phyloP scores from a whole-genome alignment of 1,140 invertebrate genomes.

The Lepidurus arcticus region DNA sequence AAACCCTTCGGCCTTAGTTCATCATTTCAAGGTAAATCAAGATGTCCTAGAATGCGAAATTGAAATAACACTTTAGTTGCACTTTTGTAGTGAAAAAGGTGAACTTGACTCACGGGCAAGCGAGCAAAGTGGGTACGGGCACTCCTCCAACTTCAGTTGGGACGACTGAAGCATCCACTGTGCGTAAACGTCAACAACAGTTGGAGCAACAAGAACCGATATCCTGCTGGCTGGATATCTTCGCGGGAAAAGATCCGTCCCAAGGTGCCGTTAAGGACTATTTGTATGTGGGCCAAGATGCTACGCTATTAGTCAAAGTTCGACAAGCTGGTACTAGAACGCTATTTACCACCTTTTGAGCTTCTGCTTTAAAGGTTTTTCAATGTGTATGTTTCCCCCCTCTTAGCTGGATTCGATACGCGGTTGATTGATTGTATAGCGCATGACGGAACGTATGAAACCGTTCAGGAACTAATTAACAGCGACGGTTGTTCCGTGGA shows the following conservation, averaged over 20 bases:
- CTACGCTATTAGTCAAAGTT: constrained; percentile 59
- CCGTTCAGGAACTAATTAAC: constrained; percentile 61
- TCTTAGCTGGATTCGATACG: constrained; percentile 58
- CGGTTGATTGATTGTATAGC: constrained; percentile 65
- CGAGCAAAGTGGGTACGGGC: constrained; percentile 12
- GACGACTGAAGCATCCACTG: background rate
- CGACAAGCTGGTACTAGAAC: constrained; percentile 45
- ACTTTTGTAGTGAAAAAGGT: constrained; percentile 16
- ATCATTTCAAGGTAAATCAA: constrained; percentile 4
- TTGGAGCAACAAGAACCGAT: constrained; percentile 47
- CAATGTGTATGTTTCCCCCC: too few species aligned
- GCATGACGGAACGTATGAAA: constrained; percentile 63
- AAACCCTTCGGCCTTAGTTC: background rate
- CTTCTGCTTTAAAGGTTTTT: background rate
- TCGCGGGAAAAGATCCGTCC: constrained; percentile 43
- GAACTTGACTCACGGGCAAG: background rate
- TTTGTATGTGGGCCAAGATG: constrained; percentile 55
- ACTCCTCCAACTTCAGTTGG: background rate
- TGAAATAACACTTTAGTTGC: too few species aligned
- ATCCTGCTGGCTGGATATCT: constrained; percentile 65
- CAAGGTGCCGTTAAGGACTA: constrained; percentile 37
- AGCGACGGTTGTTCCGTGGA: constrained; percentile 64
- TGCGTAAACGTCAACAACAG: constrained; percentile 20
- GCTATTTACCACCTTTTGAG: background rate
- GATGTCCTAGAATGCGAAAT: too few species aligned